These are phyloP conservation scores for Axea sp. DNA, from an alignment of 2,888 invertebrate genomes.

Conservation along the genomic window DNA sequence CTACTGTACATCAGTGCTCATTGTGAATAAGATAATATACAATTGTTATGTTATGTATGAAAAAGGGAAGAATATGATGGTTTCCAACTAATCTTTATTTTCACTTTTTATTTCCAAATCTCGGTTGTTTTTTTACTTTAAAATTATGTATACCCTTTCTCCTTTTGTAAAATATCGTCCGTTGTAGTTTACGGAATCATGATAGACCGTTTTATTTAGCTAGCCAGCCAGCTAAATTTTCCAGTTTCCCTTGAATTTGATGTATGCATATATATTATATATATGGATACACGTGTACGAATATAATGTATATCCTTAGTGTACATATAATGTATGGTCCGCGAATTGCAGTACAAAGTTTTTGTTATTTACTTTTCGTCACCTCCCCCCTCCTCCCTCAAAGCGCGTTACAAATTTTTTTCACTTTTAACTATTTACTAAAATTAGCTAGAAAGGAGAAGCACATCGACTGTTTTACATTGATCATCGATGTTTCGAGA, in stretches of 20 bases:
- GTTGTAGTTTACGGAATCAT: slow-evolving; percentile 58
- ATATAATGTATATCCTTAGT: slow-evolving; percentile 55
- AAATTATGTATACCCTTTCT: slow-evolving; percentile 63
- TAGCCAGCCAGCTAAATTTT: slow-evolving; percentile 56
- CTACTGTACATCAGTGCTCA: slow-evolving; percentile 48
- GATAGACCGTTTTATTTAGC: slow-evolving; percentile 41
- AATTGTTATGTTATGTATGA: slow-evolving; percentile 54
- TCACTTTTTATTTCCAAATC: slow-evolving; percentile 46
- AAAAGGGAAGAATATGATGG: slow-evolving; percentile 53
- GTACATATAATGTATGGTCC: slow-evolving; percentile 69
- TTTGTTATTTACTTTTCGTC: too few species aligned
- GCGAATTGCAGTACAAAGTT: slow-evolving; percentile 66
- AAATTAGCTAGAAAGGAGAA: slow-evolving; percentile 38
- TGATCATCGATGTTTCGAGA: slow-evolving; percentile 47
- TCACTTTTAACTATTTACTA: slow-evolving; percentile 17
- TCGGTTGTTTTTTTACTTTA: slow-evolving; percentile 55
- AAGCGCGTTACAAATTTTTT: neutral
- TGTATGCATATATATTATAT: slow-evolving; percentile 55
- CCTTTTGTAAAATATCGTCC: slow-evolving; percentile 64
- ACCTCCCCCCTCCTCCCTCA: neutral
- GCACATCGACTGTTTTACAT: slow-evolving; percentile 46
- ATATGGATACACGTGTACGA: slow-evolving; percentile 51
- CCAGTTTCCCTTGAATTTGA: slow-evolving; percentile 29
- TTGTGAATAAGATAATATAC: slow-evolving; percentile 36
- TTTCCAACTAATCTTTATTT: slow-evolving; percentile 64